Evolutionary conservation across 2,888 invertebrate genomes (phyloP), one percentile per base, ranked within the genome.

Genomic region (Ectemnius cavifrons): DNA sequence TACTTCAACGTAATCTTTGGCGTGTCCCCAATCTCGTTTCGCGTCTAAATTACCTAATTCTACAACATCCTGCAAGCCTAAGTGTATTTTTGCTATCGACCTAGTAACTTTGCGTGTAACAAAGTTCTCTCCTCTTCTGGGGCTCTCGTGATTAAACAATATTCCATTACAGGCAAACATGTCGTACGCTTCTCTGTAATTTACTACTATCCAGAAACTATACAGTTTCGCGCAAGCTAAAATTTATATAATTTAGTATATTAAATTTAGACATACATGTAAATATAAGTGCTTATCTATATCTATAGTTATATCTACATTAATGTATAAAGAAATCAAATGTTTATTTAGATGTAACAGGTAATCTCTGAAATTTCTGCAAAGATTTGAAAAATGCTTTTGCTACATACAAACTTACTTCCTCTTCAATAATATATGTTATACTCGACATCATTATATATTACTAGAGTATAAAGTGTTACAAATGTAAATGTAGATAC

Each of bases 101-200:
- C 99, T 93, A 0, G 99, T 99, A 77, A 99, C 98, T 92, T 99
- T 99, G 79, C 99, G 93, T 0, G 99, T 99, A 6, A 99, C 99
- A 92, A 99, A 99, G 88, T 97, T 99, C 92, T 99, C 99, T 13
- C 99, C 98, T 80, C 99, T 92, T 65, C 98, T 92, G 0, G 99
- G 99, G 84, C 97, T 97, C 92, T 99, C 99, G 89, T 99, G 99
- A 92, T 99, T 99, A 91, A 99, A 99, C 4, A 99, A 92, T 73
- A 99, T 96, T 0, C 99, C 99, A 91, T 99, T 99, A 88, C 98
- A 98, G 0, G 98, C 98, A 91, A 95, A 98, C 95, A 99, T 97
- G 65, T 94, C 94, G 89, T 99, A 99, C 0, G 99, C 98, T 90
- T 99, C 98, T 59, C 98, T 93, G 88, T 98, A 99, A 92, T 99